phyloP scores from a whole-genome alignment of 1,140 invertebrate species.

The Halesus radiatus region DNA sequence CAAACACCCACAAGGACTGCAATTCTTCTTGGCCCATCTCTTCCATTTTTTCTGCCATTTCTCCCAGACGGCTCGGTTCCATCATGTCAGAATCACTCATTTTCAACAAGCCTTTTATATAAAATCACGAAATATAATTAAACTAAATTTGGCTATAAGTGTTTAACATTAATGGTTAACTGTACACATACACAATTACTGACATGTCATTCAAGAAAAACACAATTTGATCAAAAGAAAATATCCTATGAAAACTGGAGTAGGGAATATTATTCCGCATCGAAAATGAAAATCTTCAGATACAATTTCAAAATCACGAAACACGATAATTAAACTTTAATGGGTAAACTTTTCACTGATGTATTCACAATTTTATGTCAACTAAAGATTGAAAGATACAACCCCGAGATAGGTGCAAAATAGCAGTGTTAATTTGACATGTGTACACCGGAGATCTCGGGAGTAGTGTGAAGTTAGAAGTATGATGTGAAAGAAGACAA shows the following conservation, averaged over 20 bases:
- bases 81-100: conserved; percentile 30
- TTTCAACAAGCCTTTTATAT: neutral
- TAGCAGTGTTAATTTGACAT: conserved; percentile 17
- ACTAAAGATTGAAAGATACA: conserved; percentile 31
- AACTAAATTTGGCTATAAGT: neutral
- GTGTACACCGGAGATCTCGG: neutral
- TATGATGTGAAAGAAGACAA: too few relatives aligned
- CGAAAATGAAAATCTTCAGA: neutral
- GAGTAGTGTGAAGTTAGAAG: conserved; percentile 29
- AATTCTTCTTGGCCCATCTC: neutral
- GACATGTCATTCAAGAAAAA: conserved; percentile 27
- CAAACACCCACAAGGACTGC: conserved; percentile 82
- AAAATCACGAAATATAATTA: too few relatives aligned
- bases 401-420: conserved; percentile 17
- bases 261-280: conserved; percentile 6
- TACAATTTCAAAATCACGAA: neutral
- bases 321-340: neutral
- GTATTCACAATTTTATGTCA: conserved; percentile 2
- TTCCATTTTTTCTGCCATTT: neutral
- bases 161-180: conserved; percentile 1
- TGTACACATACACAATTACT: conserved; percentile 9
- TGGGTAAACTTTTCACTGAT: neutral
- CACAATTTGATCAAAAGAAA: conserved; percentile 9
- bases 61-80: neutral
- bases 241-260: conserved; percentile 1